phyloP scores from a whole-genome alignment of 1,140 invertebrate genomes.

The Globodera ellingtonae region DNA sequence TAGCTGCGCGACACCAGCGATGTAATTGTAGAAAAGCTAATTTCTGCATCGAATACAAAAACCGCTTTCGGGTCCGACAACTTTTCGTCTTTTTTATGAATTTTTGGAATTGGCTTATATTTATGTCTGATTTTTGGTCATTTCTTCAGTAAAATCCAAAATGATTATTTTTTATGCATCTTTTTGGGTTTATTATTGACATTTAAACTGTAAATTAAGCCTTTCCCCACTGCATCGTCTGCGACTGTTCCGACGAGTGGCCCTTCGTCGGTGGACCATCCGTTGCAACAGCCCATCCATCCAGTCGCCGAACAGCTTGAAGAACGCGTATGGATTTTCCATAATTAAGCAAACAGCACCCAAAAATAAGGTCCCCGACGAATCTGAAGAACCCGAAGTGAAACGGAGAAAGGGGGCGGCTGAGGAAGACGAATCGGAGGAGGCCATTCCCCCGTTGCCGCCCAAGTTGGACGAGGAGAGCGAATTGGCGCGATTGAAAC shows the following conservation, averaged over 20 bases:
- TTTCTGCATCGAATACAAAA: too few species aligned
- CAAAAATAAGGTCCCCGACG: neutral
- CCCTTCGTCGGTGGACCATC: slow-evolving; percentile 11
- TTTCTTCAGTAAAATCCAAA: too few species aligned
- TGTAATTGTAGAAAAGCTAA: too few species aligned
- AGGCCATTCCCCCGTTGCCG: slow-evolving; percentile 16
- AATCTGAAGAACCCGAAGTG: neutral
- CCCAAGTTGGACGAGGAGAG: slow-evolving; percentile 48
- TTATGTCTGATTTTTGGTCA: too few species aligned
- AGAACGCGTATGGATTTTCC: neutral
- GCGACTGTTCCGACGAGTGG: neutral
- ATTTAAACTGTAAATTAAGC: too few species aligned
- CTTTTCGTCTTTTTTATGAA: too few species aligned
- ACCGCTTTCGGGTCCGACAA: too few species aligned
- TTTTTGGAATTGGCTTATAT: too few species aligned
- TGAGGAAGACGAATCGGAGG: slow-evolving; percentile 34
- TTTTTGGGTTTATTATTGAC: neutral
- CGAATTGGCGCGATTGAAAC: slow-evolving; percentile 45
- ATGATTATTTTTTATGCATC: too few species aligned
- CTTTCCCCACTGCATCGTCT: neutral
- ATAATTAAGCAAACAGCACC: neutral
- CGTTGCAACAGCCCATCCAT: neutral
- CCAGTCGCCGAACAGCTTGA: neutral
- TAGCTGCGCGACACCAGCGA: too few species aligned
- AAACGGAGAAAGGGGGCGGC: neutral